phyloP scores from a whole-genome alignment of 2,888 invertebrate species.

The Rotaria magnacalcarata region DNA sequence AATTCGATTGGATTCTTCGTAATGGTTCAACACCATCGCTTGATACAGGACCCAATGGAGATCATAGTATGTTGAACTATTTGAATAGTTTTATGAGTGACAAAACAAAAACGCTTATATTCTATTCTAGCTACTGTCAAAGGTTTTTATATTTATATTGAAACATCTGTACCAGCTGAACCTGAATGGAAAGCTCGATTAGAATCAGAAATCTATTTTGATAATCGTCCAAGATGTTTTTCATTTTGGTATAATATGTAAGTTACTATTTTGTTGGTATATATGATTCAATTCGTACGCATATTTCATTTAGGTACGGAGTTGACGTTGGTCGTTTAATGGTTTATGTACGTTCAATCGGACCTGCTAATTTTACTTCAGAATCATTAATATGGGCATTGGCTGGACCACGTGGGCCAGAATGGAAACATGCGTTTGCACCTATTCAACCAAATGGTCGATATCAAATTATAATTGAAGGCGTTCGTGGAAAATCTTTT shows the following conservation, averaged over 20 bases:
- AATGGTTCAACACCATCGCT: conserved; percentile 51
- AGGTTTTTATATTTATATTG: conserved; percentile 52
- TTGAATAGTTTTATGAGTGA: neutral
- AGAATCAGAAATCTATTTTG: conserved; percentile 43
- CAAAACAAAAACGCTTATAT: conserved; percentile 49
- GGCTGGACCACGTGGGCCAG: conserved; percentile 50
- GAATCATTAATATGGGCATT: conserved; percentile 48
- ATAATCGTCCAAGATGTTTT: conserved; percentile 28
- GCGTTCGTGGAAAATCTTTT: conserved; percentile 50
- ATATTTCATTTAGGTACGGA: neutral
- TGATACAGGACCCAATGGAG: conserved; percentile 51
- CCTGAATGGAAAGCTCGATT: conserved; percentile 51
- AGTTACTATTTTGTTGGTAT: neutral
- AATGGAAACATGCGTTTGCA: conserved; percentile 42
- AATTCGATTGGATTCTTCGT: conserved; percentile 48
- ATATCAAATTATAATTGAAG: conserved; percentile 50
- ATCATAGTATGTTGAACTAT: conserved; percentile 50
- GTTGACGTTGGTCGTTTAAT: conserved; percentile 39
- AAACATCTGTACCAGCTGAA: conserved; percentile 50
- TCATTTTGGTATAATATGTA: conserved; percentile 46
- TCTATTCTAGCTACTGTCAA: neutral
- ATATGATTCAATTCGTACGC: neutral
- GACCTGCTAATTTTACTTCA: conserved; percentile 48
- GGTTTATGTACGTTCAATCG: conserved; percentile 45
- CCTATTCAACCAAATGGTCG: conserved; percentile 32